Percentiles rank a stretch among this genome's conserved stretches.
Evolutionary conservation across 2,888 invertebrate species (phyloP).

Genomic region (Petrolisthes manimaculis): DNA sequence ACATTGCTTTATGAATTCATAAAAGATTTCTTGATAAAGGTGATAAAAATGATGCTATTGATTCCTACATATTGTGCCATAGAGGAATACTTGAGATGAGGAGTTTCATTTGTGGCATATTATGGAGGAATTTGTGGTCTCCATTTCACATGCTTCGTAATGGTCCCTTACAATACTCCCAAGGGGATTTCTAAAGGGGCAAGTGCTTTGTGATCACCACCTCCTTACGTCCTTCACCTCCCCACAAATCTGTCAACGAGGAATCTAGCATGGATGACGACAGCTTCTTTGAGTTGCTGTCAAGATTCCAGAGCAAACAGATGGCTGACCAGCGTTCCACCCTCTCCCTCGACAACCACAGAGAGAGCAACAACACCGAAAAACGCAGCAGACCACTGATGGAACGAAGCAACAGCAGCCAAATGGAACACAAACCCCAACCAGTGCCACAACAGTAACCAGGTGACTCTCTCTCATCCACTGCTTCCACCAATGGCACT

Average conservation of each 20-base stretch:
- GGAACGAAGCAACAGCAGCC: slow-evolving; percentile 62
- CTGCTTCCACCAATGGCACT: slow-evolving; percentile 51
- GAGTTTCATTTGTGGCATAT: too few species aligned
- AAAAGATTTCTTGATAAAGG: too few species aligned
- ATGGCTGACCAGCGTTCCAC: slow-evolving; percentile 97
- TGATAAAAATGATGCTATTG: too few species aligned
- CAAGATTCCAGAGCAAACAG: slow-evolving; percentile 91
- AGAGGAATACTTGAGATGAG: too few species aligned
- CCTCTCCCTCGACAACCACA: slow-evolving; percentile 69
- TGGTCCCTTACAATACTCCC: too few species aligned
- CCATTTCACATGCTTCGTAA: too few species aligned
- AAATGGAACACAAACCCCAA: slow-evolving; percentile 58
- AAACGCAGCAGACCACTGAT: slow-evolving; percentile 66
- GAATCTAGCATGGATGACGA: slow-evolving; percentile 79
- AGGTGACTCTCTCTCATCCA: slow-evolving; percentile 44
- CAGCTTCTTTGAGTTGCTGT: slow-evolving; percentile 92
- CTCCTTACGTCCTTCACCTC: not conserved
- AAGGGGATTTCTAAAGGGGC: too few species aligned
- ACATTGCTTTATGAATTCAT: too few species aligned
- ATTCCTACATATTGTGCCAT: too few species aligned
- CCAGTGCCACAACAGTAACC: slow-evolving; percentile 61
- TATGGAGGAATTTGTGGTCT: too few species aligned
- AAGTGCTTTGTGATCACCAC: too few species aligned
- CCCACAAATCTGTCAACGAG: slow-evolving; percentile 66
- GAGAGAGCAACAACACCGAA: slow-evolving; percentile 49